A percentile compares a stretch with the other conserved stretches of the same genome.
Evolutionary conservation across 2,113 vertebrate species (phyloP).

Genomic region (Thalassoma bifasciatum): DNA sequence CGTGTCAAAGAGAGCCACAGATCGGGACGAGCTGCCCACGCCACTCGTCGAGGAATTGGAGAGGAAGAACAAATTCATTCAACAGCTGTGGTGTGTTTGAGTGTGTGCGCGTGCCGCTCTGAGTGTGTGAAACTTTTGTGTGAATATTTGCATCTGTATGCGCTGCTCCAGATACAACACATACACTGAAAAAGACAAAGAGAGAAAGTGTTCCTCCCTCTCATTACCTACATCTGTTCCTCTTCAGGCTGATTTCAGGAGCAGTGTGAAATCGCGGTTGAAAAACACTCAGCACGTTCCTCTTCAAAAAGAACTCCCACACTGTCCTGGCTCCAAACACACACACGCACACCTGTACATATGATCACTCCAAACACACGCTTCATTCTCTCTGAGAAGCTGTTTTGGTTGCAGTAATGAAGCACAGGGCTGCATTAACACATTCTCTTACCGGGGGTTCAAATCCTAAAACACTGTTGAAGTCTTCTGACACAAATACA

Average conservation of each 20-base stretch:
- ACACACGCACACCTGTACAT: slow-evolving; percentile 1
- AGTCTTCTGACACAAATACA: not conserved
- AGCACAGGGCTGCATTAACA: not conserved
- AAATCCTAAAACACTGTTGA: no score
- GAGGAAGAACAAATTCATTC: slow-evolving; percentile 24
- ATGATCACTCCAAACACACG: slow-evolving; percentile 2
- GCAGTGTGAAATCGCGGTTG: not conserved
- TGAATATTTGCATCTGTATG: slow-evolving; percentile 19
- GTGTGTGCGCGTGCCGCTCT: not conserved
- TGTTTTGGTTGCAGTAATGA: not conserved
- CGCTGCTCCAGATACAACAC: not conserved
- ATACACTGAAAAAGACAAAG: not conserved
- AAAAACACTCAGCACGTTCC: not conserved
- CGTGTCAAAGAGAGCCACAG: slow-evolving; percentile 41
- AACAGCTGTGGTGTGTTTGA: slow-evolving; percentile 10
- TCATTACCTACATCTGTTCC: slow-evolving; percentile 8
- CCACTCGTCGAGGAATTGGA: slow-evolving; percentile 37
- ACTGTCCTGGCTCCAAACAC: not conserved
- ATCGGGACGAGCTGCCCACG: slow-evolving; percentile 40
- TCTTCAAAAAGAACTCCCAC: slow-evolving; percentile 24
- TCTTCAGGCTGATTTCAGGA: slow-evolving; percentile 14
- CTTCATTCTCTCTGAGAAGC: not conserved
- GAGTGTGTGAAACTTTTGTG: not conserved
- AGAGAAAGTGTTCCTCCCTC: not conserved
- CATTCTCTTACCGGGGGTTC: not conserved